Evolutionary conservation across 2,888 invertebrate species (phyloP), one percentile per base, ranked within the genome.

Genomic region (Drosophila paramelanica): DNA sequence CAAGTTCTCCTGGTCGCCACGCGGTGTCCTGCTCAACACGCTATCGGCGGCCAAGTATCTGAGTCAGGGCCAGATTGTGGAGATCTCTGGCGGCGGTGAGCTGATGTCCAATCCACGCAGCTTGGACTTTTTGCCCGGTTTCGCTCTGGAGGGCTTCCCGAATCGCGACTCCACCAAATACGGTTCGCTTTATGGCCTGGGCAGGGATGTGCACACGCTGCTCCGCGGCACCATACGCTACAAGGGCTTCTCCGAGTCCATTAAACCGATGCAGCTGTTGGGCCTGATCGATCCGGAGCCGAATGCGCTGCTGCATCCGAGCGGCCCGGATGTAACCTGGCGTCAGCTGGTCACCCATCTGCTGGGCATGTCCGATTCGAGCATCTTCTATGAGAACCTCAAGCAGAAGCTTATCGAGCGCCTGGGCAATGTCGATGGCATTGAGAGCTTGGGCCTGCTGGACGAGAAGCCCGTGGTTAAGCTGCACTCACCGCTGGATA

Each of bases 1-100:
- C 92, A 98, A 98, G 91, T 98, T 98, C 92, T 98, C 98, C 13
- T 99, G 99, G 99, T 98, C 97, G 56, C 99, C 99, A 0, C 94
- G 97, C 41, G 98, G 98, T 7, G 98, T 98, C 0, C 93, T 99
- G 1, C 93, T 98, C 11, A 99, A 98, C 87, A 97, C 98, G 0
- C 93, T 98, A 43, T 96, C 97, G 10, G 95, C 96, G 3, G 99
- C 99, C 6, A 97, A 96, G 93, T 99, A 97, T 91, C 93, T 97
- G 13, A 94, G 95, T 77, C 94, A 95, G 91, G 97, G 96, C 83
- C 95, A 97, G 94, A 94, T 97, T 45, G 96, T 98, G 0, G 97
- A 99, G 91, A 96, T 99, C 13, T 94, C 96, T 1, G 95, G 96
- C 27, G 98, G 98, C 4, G 99, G 98, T 1, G 96, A 96, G 68